phyloP scores from a whole-genome alignment of 2,113 vertebrate species.

The Empidonax traillii region DNA sequence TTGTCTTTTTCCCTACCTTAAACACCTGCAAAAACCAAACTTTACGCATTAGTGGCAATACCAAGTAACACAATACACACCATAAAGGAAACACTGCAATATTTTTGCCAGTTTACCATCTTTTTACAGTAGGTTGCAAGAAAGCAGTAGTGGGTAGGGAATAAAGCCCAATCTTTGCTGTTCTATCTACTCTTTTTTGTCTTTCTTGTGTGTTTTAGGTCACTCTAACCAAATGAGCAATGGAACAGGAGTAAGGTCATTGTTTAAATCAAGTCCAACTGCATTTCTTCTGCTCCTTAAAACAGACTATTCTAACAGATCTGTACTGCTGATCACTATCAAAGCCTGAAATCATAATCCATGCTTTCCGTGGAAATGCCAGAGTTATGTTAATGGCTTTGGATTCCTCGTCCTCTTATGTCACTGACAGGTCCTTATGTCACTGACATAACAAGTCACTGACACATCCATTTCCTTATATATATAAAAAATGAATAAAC shows the following conservation, averaged over 20 bases:
- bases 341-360: background rate
- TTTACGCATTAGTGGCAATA: background rate
- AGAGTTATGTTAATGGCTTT: background rate
- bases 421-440: background rate
- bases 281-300: background rate
- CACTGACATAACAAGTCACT: background rate
- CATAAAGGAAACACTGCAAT: background rate
- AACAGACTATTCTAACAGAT: background rate
- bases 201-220: background rate
- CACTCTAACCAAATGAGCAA: background rate
- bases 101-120: background rate
- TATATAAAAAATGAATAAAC: background rate
- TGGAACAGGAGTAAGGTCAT: background rate
- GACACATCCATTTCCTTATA: background rate
- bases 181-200: background rate
- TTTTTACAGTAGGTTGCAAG: background rate
- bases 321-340: background rate
- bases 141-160: background rate
- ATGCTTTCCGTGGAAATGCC: background rate
- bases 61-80: background rate
- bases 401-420: background rate
- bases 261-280: background rate
- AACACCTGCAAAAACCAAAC: background rate
- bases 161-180: rapidly evolving
- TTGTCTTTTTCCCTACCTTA: background rate